Evolutionary conservation across 2,888 invertebrate genomes (phyloP).

Genomic region (Onchidella celtica): DNA sequence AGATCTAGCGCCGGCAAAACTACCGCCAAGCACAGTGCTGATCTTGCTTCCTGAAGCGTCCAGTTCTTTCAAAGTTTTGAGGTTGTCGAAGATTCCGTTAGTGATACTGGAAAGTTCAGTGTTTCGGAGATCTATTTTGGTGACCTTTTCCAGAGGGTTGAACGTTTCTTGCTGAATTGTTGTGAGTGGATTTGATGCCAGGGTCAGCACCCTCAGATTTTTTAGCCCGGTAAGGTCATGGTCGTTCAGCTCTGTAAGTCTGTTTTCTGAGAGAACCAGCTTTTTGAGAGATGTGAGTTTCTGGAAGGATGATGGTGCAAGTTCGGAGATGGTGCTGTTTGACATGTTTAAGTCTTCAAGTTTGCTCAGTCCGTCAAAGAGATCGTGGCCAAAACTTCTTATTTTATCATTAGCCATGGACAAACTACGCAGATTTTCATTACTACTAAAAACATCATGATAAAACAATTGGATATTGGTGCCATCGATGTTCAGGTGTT

Average conservation of each 20-base stretch:
- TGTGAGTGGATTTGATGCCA: conserved; percentile 23
- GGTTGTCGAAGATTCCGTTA: not conserved
- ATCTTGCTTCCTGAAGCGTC: not conserved
- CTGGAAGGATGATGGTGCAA: not conserved
- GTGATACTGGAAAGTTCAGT: not conserved
- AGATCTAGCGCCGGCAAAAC: no score
- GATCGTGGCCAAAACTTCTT: not conserved
- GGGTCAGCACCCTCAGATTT: conserved; percentile 10
- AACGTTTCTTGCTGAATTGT: not conserved
- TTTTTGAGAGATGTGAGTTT: conserved; percentile 50
- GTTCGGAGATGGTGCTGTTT: not conserved
- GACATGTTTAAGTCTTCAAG: conserved; percentile 15
- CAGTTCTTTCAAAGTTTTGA: not conserved
- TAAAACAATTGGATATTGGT: not conserved
- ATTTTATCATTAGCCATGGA: conserved; percentile 21
- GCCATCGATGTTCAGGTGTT: not conserved
- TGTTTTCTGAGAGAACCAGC: not conserved
- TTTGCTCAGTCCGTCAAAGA: not conserved
- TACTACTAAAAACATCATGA: not conserved
- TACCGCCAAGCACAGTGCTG: not conserved
- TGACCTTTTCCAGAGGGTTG: not conserved
- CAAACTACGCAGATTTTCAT: conserved; percentile 1
- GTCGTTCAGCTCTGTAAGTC: not conserved
- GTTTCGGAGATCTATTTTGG: not conserved
- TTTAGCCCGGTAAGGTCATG: not conserved